Percentiles rank a stretch among this genome's conserved stretches.
These are phyloP conservation scores for Falco berigora DNA, from an alignment of 2,797 vertebrate species.

Conservation along the genomic window DNA sequence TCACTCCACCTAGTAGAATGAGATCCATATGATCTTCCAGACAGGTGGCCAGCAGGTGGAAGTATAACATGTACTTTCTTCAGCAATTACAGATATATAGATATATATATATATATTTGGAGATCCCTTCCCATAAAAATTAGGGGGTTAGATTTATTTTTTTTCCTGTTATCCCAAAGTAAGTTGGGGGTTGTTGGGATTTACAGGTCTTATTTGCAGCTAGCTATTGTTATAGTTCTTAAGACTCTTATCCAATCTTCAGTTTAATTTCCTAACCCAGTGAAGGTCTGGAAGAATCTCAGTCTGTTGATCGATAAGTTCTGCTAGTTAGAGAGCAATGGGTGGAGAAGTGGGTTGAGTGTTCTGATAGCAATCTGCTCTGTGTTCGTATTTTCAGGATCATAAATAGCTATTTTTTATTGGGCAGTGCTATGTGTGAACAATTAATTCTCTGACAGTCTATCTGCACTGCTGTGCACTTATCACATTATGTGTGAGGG, in stretches of 20 bases:
- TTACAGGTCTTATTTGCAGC: neutral
- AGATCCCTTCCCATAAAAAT: neutral
- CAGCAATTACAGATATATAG: neutral
- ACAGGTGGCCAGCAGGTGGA: conserved; percentile 25
- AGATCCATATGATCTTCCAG: neutral
- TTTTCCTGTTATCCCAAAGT: neutral
- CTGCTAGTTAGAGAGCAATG: neutral
- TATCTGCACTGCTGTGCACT: neutral
- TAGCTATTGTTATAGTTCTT: neutral
- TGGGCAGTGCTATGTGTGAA: neutral
- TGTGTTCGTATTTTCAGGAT: neutral
- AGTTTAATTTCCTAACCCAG: neutral
- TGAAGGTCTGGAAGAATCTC: neutral
- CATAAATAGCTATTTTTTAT: neutral
- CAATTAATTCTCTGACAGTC: neutral
- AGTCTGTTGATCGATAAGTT: neutral
- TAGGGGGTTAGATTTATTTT: neutral
- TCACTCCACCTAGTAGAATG: neutral
- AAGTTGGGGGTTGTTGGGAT: neutral
- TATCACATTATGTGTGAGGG: neutral
- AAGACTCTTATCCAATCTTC: neutral
- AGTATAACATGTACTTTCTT: neutral
- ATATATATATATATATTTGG: neutral
- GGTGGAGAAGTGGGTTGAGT: neutral
- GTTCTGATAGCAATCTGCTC: neutral